Evolutionary conservation across 2,113 vertebrate species (phyloP), one percentile per base, ranked within the genome.

Genomic region (Calypte anna): DNA sequence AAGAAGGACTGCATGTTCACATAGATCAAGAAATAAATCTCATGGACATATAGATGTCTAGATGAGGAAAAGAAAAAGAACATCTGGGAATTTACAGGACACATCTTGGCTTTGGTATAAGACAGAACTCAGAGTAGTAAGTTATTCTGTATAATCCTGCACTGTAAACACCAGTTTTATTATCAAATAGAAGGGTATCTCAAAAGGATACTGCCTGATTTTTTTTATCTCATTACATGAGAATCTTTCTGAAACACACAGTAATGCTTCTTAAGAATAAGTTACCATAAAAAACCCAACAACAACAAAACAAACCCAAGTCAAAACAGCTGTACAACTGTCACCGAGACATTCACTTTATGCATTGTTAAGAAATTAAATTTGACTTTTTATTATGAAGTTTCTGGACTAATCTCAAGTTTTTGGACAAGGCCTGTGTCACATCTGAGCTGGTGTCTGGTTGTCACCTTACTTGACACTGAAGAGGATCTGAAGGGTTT

Each of bases 1-100:
- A 86, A 81, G 36, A 94, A 93, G 92, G 86, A 92, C 5, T 91
- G 73, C 28, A 31, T 12, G 73, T 84, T 78, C 85, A 36, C 61
- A 87, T 2, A 93, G 86, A 96, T 90, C 73, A 94, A 82, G 81
- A 89, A 94, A 89, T 91, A 92, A 81, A 92, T 93, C 94, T 92
- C 68, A 58, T 5, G 62, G 95, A 96, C 76, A 68, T 55, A 66
- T 4, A 95, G 82, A 75, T 94, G 86, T 96, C 95, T 70, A 80
- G 33, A 84, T 43, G 83, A 93, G 55, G 79, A 51, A 63, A 79
- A 73, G 44, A 64, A 70, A 74, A 94, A 92, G 67, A 83, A 23
- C 77, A 93, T 48, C 82, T 91, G 93, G 73, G 88, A 86, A 93
- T 66, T 91, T 94, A 50, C 8, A 91, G 90, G 54, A 83, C 68